Evolutionary conservation across 1,140 invertebrate species (phyloP).

Genomic region (Nixonia krombeini): DNA sequence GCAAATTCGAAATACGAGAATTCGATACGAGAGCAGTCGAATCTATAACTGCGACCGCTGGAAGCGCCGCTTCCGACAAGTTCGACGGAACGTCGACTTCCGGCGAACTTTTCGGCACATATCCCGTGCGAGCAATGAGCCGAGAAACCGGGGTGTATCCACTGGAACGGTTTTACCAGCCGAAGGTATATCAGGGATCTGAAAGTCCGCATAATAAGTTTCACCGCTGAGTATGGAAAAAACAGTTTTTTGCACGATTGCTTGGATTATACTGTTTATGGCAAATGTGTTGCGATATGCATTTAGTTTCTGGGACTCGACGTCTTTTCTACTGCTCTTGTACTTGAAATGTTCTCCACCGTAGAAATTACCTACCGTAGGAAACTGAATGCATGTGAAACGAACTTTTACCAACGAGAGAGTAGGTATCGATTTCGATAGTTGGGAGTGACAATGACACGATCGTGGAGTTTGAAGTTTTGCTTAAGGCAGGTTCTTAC

Average conservation of each 20-base stretch:
- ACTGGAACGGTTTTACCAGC: constrained; percentile 42
- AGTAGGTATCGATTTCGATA: background rate
- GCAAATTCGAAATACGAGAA: too few species aligned
- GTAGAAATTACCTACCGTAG: constrained; percentile 46
- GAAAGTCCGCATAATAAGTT: too few species aligned
- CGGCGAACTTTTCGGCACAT: constrained; percentile 7
- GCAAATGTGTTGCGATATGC: constrained; percentile 31
- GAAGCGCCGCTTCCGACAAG: background rate
- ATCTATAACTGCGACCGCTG: constrained; percentile 1
- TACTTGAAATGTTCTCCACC: constrained; percentile 28
- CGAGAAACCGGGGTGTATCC: constrained; percentile 12
- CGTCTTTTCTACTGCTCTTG: constrained; percentile 28
- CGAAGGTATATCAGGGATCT: constrained; percentile 46
- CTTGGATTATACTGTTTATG: constrained; percentile 33
- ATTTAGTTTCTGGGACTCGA: constrained; percentile 25
- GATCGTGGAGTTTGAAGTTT: too few species aligned
- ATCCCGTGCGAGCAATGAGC: constrained; percentile 19
- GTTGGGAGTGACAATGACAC: too few species aligned
- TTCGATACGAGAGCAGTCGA: constrained; percentile 31
- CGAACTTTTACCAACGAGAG: constrained; percentile 28
- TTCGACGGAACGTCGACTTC: background rate
- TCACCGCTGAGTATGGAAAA: constrained; percentile 14
- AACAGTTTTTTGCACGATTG: constrained; percentile 40
- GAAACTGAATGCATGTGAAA: constrained; percentile 43
- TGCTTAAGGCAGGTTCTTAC: too few species aligned